Conservation (phyloP, 2,113 vertebrate genomes). For the Murina feae region DNA sequence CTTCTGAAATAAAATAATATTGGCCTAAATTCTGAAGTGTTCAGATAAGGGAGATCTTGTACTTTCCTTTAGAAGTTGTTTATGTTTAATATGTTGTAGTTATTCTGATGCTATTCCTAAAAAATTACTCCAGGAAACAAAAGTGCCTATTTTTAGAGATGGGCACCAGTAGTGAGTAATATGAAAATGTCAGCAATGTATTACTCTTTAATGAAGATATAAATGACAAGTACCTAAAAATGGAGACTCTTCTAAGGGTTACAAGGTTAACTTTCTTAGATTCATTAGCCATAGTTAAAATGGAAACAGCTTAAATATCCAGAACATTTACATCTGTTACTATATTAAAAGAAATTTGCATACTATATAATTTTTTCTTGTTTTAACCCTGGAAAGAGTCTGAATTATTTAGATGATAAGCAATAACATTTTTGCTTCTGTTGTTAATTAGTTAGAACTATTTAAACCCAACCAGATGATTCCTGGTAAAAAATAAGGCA, state of each 20-base stretch:
- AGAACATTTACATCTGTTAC: neutral
- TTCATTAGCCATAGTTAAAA: constrained; percentile 8
- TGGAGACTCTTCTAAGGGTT: neutral
- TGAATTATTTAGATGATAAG: neutral
- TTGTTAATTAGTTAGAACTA: neutral
- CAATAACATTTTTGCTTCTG: neutral
- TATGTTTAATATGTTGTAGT: neutral
- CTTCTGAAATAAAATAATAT: neutral
- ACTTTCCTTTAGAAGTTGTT: neutral
- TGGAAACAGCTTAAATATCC: neutral
- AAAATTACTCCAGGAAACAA: neutral
- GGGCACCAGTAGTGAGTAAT: neutral
- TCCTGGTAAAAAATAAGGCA: neutral
- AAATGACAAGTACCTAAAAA: constrained; percentile 5
- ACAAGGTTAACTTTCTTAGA: neutral
- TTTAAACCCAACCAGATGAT: neutral
- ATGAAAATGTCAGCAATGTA: neutral
- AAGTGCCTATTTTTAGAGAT: constrained; percentile 12
- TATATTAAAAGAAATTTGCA: constrained; percentile 16
- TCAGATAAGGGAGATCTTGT: neutral
- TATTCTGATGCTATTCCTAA: neutral
- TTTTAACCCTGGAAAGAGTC: neutral
- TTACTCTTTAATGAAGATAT: neutral
- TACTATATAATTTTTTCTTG: neutral
- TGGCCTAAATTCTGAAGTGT: neutral